Conservation (phyloP, 2,113 vertebrate species). For the Ctenomys sociabilis region DNA sequence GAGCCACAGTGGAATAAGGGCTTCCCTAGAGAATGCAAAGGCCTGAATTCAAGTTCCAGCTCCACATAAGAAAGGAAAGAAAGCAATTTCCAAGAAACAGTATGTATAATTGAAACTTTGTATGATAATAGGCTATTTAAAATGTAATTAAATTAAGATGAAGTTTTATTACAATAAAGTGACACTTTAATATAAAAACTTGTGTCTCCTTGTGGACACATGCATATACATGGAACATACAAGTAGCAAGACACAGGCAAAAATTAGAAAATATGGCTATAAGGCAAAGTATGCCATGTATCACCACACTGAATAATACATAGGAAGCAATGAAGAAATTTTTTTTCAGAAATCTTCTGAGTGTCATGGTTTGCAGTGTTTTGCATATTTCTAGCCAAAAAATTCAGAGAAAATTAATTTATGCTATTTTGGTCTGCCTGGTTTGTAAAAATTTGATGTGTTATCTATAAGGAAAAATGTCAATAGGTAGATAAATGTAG, state of each 20-base stretch:
- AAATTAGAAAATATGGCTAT: neutral
- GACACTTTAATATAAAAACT: neutral
- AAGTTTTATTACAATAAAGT: neutral
- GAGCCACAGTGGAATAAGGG: no score
- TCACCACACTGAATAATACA: neutral
- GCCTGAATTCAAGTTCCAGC: no score
- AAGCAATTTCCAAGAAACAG: neutral
- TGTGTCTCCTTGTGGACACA: neutral
- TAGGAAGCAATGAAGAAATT: neutral
- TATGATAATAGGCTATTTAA: neutral
- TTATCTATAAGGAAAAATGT: neutral
- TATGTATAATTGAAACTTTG: neutral
- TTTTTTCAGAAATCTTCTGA: neutral
- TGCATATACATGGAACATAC: neutral
- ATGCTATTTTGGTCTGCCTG: neutral
- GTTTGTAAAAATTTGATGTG: neutral
- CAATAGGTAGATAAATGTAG: neutral
- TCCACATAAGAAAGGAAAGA: no score
- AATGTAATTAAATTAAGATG: neutral
- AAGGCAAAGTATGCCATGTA: neutral
- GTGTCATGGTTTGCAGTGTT: neutral
- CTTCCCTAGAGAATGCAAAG: no score
- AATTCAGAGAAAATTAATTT: neutral
- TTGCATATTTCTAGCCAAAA: neutral
- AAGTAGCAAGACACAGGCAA: neutral